These are phyloP conservation scores for Zeus faber DNA, from an alignment of 2,113 vertebrate genomes.

Conservation along the genomic window DNA sequence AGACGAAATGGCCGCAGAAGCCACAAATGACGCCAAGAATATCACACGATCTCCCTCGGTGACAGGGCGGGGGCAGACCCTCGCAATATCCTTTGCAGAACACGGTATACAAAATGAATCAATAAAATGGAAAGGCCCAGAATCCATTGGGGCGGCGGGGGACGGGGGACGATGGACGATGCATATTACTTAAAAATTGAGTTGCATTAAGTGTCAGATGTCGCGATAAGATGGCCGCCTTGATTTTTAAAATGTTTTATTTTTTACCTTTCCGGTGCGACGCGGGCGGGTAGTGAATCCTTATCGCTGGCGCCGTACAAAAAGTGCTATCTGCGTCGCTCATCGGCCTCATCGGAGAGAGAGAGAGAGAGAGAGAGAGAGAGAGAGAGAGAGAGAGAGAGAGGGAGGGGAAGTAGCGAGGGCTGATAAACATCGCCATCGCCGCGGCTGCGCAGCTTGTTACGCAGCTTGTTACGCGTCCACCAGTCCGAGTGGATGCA, in stretches of 20 bases:
- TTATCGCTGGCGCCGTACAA: conserved; percentile 66
- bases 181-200: conserved; percentile 62
- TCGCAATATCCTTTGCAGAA: conserved; percentile 55
- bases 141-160: conserved; percentile 52
- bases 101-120: conserved; percentile 59
- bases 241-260: conserved; percentile 36
- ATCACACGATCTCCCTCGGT: conserved; percentile 22
- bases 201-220: conserved; percentile 65
- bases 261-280: conserved; percentile 43
- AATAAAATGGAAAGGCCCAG: conserved; percentile 50
- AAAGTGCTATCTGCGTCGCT: conserved; percentile 59
- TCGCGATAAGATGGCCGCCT: conserved; percentile 60
- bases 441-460: no score
- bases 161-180: no score
- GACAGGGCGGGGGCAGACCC: no score
- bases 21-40: no score
- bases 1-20: no score
- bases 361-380: conserved; percentile 38
- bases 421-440: no score
- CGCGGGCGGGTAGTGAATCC: conserved; percentile 41
- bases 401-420: conserved; percentile 38
- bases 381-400: conserved; percentile 24
- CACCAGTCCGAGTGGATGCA: no score
- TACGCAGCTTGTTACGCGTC: no score
- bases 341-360: conserved; percentile 44